These are phyloP conservation scores for Uria aalge DNA, from an alignment of 2,113 vertebrate genomes.

Conservation along the genomic window DNA sequence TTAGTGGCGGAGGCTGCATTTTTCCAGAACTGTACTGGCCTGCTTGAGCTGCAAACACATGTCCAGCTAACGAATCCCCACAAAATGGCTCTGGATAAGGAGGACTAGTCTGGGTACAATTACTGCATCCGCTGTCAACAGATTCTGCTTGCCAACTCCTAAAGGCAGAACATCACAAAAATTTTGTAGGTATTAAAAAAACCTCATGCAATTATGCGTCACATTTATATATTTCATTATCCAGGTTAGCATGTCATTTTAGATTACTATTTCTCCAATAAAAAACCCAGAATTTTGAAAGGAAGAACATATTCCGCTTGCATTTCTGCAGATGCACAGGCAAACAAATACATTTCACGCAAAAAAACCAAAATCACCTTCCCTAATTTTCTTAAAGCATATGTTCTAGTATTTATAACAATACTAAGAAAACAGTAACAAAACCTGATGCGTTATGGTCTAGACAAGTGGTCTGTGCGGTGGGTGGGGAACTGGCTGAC, in stretches of 20 bases:
- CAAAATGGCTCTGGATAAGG: constrained; percentile 81
- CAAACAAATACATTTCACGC: not conserved
- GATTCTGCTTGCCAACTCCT: constrained; percentile 98
- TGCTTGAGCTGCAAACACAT: constrained; percentile 70
- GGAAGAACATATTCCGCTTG: not conserved
- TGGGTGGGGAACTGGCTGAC: not conserved
- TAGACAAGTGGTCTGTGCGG: not conserved
- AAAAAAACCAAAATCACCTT: not conserved
- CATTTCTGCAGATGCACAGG: not conserved
- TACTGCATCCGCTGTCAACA: constrained; percentile 93
- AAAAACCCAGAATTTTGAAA: not conserved
- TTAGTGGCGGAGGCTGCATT: constrained; percentile 70
- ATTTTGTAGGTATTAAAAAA: not conserved
- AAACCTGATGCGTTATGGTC: not conserved
- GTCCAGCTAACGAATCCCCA: constrained; percentile 68
- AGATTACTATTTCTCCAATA: not conserved
- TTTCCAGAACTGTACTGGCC: constrained; percentile 76
- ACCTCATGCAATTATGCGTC: accelerated
- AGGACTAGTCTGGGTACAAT: constrained; percentile 83
- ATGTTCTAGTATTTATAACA: not conserved
- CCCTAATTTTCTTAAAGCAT: not conserved
- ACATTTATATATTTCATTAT: not conserved
- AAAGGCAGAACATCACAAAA: not conserved
- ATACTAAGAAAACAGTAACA: not conserved
- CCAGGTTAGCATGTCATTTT: not conserved